Evolutionary conservation across 1,140 invertebrate genomes (phyloP), one percentile per base, ranked within the genome.

Genomic region (Asbolus verrucosus): DNA sequence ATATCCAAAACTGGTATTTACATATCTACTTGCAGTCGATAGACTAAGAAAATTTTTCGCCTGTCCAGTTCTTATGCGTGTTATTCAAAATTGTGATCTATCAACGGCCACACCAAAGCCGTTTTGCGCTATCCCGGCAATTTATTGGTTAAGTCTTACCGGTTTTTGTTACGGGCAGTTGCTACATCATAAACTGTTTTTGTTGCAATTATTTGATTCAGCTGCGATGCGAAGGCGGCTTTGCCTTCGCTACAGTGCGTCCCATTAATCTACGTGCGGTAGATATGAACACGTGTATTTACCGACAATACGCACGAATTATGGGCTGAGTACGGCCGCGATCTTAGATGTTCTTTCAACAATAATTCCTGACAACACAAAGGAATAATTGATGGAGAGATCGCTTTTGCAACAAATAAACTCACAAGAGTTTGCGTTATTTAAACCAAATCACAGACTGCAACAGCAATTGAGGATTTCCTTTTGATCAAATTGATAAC

Each of bases 171-270:
- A 13, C 27, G 14, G 46, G 19, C 46, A 61, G n/a, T 69, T 69
- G 68, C 31, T 65, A 33, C 27, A 65, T 70, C 62, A 43, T 70
- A 70, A 70, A 70, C 27, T 70, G 62, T 59, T 65, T 70, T 70
- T 65, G 54, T 59, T 70, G 68, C n/a, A n/a, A n/a, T n/a, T n/a
- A n/a, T n/a, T n/a, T n/a, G n/a, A n/a, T n/a, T 54, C 36, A 15
- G 67, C 27, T 6, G 30, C 24, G 50, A 38, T 60, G 50, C 31
- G 59, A 69, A 69, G 67, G 67, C 69, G 69, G 69, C 62, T 43
- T 19, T 54, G 16, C 43, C 18, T 43, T 16, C 21, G 39, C 61
- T 65, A 18, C 43, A 54, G 8, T 14, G 21, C 63, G 63, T 66
- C 41, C 63, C 65, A 67, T 67, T 67, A 67, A 67, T 67, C 65